A percentile compares a stretch with the other conserved stretches of the same genome.
These are phyloP conservation scores for Falco berigora DNA, from an alignment of 2,797 vertebrate genomes.

Conservation along the genomic window DNA sequence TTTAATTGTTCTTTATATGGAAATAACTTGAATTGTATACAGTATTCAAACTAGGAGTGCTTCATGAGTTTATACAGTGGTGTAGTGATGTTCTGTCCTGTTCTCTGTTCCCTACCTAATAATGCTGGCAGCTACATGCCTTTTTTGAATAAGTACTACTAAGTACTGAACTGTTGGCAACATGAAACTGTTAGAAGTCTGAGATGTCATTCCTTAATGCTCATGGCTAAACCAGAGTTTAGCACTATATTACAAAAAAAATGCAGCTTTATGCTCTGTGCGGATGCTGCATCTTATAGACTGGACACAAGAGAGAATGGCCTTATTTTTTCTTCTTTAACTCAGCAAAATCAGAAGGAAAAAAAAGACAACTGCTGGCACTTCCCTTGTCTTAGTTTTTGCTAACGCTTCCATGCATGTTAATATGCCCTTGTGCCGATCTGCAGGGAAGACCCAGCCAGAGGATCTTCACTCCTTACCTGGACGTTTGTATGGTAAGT, in stretches of 20 bases:
- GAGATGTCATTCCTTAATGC: background rate
- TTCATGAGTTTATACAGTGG: background rate
- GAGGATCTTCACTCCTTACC: background rate
- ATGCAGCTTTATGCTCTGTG: background rate
- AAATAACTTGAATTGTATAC: background rate
- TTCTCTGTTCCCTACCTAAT: background rate
- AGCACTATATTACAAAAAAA: background rate
- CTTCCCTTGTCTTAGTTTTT: background rate
- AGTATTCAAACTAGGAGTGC: background rate
- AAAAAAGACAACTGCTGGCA: background rate
- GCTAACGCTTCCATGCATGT: background rate
- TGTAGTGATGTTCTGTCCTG: background rate
- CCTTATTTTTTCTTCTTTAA: background rate
- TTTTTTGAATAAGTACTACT: background rate
- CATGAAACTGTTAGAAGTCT: background rate
- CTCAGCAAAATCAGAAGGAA: background rate
- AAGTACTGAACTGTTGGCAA: background rate
- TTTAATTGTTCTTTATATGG: background rate
- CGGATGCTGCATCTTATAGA: background rate
- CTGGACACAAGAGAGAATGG: background rate
- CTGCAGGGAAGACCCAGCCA: background rate
- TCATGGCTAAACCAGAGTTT: background rate
- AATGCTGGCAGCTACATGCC: background rate
- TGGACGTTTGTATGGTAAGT: background rate
- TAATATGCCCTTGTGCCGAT: background rate